Conservation (phyloP, 2,888 invertebrate species). For the Seira musarum region DNA sequence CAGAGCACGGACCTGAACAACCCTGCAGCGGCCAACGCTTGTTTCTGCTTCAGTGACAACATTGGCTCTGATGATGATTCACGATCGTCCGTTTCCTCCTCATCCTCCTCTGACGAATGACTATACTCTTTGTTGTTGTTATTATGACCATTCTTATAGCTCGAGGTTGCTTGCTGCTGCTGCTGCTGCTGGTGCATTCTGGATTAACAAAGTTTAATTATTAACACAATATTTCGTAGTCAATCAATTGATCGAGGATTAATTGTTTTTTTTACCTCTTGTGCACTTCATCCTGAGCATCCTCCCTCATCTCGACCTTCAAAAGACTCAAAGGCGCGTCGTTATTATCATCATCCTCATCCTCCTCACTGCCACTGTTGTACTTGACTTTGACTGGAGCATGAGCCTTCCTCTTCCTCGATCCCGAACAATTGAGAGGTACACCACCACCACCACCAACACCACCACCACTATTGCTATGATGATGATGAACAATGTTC, state of each 20-base stretch:
- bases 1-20: conserved; percentile 40
- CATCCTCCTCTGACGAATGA: conserved; percentile 22
- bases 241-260: too few relatives aligned
- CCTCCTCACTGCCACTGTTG: conserved; percentile 32
- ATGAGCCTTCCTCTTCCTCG: conserved; percentile 41
- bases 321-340: conserved; percentile 13
- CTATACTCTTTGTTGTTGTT: too few relatives aligned
- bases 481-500: background rate
- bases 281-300: too few relatives aligned
- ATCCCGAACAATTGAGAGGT: conserved; percentile 27
- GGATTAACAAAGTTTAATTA: too few relatives aligned
- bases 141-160: too few relatives aligned
- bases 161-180: too few relatives aligned
- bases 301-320: background rate
- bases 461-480: background rate
- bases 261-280: too few relatives aligned
- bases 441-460: conserved; percentile 9
- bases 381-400: conserved; percentile 48
- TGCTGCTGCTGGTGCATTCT: too few relatives aligned
- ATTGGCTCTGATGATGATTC: too few relatives aligned
- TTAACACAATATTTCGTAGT: too few relatives aligned
- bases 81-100: background rate
- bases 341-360: conserved; percentile 19
- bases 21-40: conserved; percentile 3
- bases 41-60: conserved; percentile 15